phyloP scores from a whole-genome alignment of 2,888 invertebrate species.

The Lathronympha strigana region DNA sequence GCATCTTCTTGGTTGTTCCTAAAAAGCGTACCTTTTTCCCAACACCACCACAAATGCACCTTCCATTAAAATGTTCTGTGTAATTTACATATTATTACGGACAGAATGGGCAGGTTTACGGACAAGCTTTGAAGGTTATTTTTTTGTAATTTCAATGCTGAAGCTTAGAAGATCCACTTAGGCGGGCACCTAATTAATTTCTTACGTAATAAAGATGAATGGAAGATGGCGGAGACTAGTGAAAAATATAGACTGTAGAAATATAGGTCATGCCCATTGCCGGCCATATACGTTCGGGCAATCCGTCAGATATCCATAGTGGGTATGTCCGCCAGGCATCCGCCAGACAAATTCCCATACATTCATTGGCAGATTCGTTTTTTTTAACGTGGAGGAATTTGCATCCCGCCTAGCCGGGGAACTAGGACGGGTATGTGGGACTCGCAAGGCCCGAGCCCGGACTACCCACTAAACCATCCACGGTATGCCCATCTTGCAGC shows the following conservation, averaged over 20 bases:
- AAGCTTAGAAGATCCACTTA: conserved; percentile 13
- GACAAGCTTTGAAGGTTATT: conserved; percentile 30
- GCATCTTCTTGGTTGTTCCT: not conserved
- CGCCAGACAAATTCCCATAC: too few species aligned
- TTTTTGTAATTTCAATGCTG: conserved; percentile 29
- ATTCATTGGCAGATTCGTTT: too few species aligned
- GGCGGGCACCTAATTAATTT: conserved; percentile 11
- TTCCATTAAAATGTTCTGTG: conserved; percentile 15
- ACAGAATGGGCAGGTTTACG: conserved; percentile 29
- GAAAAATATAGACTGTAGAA: not conserved
- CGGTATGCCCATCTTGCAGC: too few species aligned
- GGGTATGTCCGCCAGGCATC: too few species aligned
- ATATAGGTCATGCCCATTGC: too few species aligned
- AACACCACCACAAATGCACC: not conserved
- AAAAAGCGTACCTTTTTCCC: not conserved
- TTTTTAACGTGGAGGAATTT: too few species aligned
- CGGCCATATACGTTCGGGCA: too few species aligned
- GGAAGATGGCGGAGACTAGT: not conserved
- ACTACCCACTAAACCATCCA: too few species aligned
- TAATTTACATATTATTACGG: conserved; percentile 12
- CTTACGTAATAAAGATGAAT: conserved; percentile 23
- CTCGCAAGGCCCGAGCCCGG: too few species aligned
- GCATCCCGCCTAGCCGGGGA: too few species aligned
- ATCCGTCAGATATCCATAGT: too few species aligned
- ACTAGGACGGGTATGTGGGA: too few species aligned